Evolutionary conservation across 2,113 vertebrate species (phyloP).

Genomic region (Balaenoptera acutorostrata): DNA sequence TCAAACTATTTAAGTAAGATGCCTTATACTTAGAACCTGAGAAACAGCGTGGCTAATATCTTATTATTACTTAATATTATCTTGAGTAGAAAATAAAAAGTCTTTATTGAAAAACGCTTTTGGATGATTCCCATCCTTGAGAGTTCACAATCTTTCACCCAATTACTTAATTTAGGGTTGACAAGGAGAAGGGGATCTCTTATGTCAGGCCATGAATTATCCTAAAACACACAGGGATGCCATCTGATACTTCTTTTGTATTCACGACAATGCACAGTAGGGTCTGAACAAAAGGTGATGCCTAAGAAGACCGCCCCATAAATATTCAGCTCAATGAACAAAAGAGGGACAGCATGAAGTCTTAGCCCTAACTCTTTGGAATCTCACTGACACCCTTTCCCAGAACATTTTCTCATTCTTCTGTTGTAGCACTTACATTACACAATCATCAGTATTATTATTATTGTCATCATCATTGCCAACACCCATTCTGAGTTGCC

Average conservation of each 20-base stretch:
- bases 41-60: not conserved
- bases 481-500: not conserved
- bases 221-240: not conserved
- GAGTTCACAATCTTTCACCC: not conserved
- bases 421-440: not conserved
- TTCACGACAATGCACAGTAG: not conserved
- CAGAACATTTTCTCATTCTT: not conserved
- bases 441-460: not conserved
- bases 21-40: not conserved
- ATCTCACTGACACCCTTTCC: not conserved
- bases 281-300: not conserved
- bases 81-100: not conserved
- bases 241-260: not conserved
- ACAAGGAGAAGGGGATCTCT: not conserved
- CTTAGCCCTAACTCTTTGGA: not conserved
- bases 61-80: not conserved
- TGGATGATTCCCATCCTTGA: not conserved
- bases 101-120: not conserved
- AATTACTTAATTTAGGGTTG: not conserved
- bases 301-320: not conserved
- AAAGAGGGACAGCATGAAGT: not conserved
- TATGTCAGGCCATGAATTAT: not conserved
- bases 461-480: not conserved
- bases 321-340: not conserved
- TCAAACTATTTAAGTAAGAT: not conserved